Conservation (phyloP, 2,797 vertebrate genomes). For the Kryptolebias ocellatus region DNA sequence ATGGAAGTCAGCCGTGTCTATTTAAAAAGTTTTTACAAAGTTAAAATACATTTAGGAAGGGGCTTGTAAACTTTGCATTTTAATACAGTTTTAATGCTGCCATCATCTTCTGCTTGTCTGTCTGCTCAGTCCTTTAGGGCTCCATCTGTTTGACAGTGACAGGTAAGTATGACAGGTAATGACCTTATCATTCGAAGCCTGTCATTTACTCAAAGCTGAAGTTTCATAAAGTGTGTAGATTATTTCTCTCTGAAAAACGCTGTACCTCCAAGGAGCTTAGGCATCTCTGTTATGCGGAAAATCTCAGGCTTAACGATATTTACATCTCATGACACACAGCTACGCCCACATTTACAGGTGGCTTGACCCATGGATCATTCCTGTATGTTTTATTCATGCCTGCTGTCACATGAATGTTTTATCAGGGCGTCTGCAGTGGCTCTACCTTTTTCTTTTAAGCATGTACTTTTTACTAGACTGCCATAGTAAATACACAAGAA, state of each 20-base stretch:
- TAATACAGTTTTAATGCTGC: not conserved
- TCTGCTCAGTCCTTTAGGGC: slow-evolving; percentile 10
- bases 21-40: slow-evolving; percentile 14
- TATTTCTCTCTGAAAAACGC: slow-evolving; percentile 31
- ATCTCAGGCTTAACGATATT: slow-evolving; percentile 47
- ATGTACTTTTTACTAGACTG: slow-evolving; percentile 15
- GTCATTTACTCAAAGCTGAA: slow-evolving; percentile 45
- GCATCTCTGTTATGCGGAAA: slow-evolving; percentile 20
- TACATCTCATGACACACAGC: slow-evolving; percentile 53
- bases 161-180: slow-evolving; percentile 18
- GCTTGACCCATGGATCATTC: slow-evolving; percentile 62
- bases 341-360: slow-evolving; percentile 50
- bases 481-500: slow-evolving; percentile 42
- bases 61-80: slow-evolving; percentile 4
- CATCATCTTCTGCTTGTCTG: slow-evolving; percentile 2
- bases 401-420: slow-evolving; percentile 66
- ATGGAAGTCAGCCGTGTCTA: slow-evolving; percentile 6
- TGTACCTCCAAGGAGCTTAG: slow-evolving; percentile 16
- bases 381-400: slow-evolving; percentile 68
- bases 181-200: slow-evolving; percentile 51
- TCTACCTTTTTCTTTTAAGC: slow-evolving; percentile 23
- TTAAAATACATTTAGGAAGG: slow-evolving; percentile 1
- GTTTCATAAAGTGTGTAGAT: slow-evolving; percentile 49
- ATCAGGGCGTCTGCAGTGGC: slow-evolving; percentile 32
- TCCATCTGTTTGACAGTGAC: slow-evolving; percentile 15